These are phyloP conservation scores for Neofelis nebulosa DNA, from an alignment of 2,113 vertebrate species.

Conservation along the genomic window DNA sequence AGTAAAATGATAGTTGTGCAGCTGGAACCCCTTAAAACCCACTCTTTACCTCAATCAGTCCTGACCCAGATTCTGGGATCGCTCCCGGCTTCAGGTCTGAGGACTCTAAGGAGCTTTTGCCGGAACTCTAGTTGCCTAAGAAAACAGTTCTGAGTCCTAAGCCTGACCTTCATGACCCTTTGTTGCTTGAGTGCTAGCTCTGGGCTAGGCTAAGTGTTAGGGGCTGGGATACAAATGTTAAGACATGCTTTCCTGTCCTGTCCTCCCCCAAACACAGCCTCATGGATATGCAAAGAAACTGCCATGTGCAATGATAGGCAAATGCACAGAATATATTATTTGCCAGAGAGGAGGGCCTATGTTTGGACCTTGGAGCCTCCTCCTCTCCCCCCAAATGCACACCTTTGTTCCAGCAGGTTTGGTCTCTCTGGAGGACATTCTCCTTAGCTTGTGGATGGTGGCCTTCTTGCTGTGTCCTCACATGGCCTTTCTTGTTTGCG, in stretches of 20 bases:
- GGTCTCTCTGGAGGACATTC: not conserved
- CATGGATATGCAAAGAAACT: not conserved
- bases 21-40: not conserved
- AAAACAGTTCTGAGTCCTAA: not conserved
- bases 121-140: not conserved
- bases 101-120: not conserved
- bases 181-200: not conserved
- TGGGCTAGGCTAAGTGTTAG: not conserved
- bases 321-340: not conserved
- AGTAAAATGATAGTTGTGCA: not conserved
- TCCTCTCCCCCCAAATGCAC: not conserved
- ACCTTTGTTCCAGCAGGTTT: not conserved
- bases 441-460: not conserved
- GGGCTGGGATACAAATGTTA: not conserved
- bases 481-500: not conserved
- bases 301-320: not conserved
- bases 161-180: not conserved
- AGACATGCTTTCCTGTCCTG: not conserved
- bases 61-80: not conserved
- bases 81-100: not conserved
- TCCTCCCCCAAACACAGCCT: not conserved
- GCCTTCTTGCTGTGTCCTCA: not conserved
- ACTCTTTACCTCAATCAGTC: not conserved
- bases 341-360: not conserved
- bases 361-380: not conserved